These are phyloP conservation scores for Gracilinanus agilis DNA, from an alignment of 2,113 vertebrate genomes.

Conservation along the genomic window DNA sequence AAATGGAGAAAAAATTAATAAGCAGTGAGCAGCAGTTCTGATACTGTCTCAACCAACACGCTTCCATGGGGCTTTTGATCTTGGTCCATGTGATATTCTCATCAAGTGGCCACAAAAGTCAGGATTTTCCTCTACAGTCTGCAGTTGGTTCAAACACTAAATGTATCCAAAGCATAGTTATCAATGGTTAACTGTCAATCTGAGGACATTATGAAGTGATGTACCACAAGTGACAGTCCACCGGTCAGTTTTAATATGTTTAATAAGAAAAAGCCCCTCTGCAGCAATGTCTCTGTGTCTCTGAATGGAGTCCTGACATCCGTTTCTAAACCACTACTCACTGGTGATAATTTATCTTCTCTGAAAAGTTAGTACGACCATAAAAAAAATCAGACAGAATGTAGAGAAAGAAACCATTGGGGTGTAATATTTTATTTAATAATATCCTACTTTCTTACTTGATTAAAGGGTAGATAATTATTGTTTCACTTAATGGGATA, in stretches of 20 bases:
- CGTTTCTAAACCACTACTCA: slow-evolving; percentile 13
- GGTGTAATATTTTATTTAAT: fast-evolving
- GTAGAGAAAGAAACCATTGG: not conserved
- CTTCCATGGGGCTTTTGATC: slow-evolving; percentile 11
- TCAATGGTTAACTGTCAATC: slow-evolving; percentile 41
- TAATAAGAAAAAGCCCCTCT: not conserved
- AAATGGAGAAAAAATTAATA: not conserved
- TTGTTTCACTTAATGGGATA: not conserved
- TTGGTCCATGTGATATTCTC: slow-evolving; percentile 35
- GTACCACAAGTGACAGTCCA: slow-evolving; percentile 42
- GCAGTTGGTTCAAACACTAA: not conserved
- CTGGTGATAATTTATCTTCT: not conserved
- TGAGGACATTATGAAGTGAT: slow-evolving; percentile 20
- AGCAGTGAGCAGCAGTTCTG: not conserved
- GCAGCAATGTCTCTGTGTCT: slow-evolving; percentile 38
- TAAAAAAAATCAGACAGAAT: not conserved
- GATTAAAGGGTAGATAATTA: not conserved
- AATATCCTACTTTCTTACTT: not conserved
- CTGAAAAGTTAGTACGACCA: slow-evolving; percentile 5
- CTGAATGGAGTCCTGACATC: not conserved
- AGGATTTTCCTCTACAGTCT: not conserved
- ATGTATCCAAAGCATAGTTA: slow-evolving; percentile 17
- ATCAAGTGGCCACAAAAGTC: not conserved
- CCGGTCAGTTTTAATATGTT: slow-evolving; percentile 54
- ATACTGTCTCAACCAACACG: not conserved